Evolutionary conservation across 2,888 invertebrate genomes (phyloP), one percentile per base, ranked within the genome.

Genomic region (Caenorhabditis sp.): DNA sequence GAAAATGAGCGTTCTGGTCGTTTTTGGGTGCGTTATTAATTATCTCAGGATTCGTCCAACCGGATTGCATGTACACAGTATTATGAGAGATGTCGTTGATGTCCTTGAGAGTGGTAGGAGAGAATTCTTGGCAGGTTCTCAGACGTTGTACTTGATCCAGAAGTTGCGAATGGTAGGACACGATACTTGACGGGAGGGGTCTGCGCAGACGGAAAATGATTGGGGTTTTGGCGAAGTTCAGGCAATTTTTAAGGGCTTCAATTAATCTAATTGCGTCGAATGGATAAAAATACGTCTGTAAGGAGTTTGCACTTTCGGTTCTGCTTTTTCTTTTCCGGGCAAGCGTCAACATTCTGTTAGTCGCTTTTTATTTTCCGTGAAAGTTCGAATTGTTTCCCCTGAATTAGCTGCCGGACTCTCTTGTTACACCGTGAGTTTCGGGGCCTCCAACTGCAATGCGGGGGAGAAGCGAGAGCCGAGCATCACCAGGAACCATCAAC

Each of bases 401-500:
- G 70, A 70, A 70, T 70, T 59, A 70, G 70, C 59, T 46, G 59
- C 32, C 50, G 37, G 22, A 43, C 39, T 17, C 30, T 52, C 52
- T 30, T 70, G 70, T 70, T 70, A 70, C 70, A 70, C 59, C 43
- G 58, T 41, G 27, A 45, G 53, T 20, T 50, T 24, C n/a, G n/a
- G n/a, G 30, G 45, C 58, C 41, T 61, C 50, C 70, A 70, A 70
- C 70, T 70, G 70, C 70, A 68, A 15, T 70, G 70, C 70, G 70
- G 70, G 70, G 70, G 70, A 70, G 70, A 68, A 26, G 43, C 30
- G 24, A 26, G 50, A 56, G 56, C 22, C 24, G 41, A 68, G 58
- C 58, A 68, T 58, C 68, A 68, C 52, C 59, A 70, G 70, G 70
- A 70, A 59, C 70, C 70, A 70, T 70, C 70, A 70, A 70, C 70